These are phyloP conservation scores for Trachemys scripta DNA, from an alignment of 2,113 vertebrate species.

Conservation along the genomic window DNA sequence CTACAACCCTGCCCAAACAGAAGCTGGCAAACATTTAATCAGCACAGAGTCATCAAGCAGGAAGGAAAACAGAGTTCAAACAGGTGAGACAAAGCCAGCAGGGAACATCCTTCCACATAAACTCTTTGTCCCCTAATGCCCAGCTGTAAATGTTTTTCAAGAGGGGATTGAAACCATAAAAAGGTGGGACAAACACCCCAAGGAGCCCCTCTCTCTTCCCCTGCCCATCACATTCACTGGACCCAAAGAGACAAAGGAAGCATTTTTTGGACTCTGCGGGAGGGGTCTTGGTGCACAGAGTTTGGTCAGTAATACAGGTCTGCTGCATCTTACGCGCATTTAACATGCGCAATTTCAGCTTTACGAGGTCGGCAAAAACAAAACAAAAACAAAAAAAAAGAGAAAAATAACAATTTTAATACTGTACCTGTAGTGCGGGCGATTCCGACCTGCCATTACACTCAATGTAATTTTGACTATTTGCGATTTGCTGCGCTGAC, in stretches of 20 bases:
- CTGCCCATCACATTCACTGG: background rate
- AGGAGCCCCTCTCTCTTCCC: background rate
- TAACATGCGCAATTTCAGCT: too few relatives aligned
- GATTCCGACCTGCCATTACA: too few relatives aligned
- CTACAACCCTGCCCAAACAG: background rate
- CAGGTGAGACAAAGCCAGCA: background rate
- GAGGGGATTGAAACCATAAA: background rate
- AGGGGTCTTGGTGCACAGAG: background rate
- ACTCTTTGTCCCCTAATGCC: background rate
- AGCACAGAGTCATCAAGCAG: background rate
- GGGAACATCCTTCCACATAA: background rate
- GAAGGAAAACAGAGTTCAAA: background rate
- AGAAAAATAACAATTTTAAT: too few relatives aligned
- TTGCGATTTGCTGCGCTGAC: too few relatives aligned
- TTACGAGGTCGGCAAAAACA: too few relatives aligned
- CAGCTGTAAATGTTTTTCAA: background rate
- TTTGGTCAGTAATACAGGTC: background rate
- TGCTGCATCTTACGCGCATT: too few relatives aligned
- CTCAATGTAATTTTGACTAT: too few relatives aligned
- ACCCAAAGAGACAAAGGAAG: background rate
- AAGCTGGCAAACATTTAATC: background rate
- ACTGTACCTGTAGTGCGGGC: too few relatives aligned
- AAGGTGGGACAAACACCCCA: background rate
- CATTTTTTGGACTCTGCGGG: background rate
- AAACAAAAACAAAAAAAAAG: too few relatives aligned